Base-by-base conservation (phyloP, 2,797 vertebrate genomes). In the Hydrolagus colliei region DNA sequence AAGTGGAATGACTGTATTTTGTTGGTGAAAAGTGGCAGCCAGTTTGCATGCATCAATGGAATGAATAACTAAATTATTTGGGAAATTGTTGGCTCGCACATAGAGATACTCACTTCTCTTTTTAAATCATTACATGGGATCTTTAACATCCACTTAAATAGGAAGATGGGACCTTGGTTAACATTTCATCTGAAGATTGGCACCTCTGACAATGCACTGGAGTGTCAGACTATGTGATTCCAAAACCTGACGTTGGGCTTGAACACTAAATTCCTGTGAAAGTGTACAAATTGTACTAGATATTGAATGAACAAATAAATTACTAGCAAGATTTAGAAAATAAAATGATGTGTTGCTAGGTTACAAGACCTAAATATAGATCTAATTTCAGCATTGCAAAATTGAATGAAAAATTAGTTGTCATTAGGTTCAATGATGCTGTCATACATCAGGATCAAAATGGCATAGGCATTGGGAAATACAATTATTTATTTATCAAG, bases 371-470 rank as follows among this genome's bases (percentile, higher is more conserved):
- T 82, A 68, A 41, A 82, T 18, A 35, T 68, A 82, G 27, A 10
- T 20, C 10, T 12, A 68, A 32, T 65, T 65, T 63, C 27, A 11
- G 62, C 79, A 68, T 35, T 68, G 41, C 32, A 68, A 35, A 82
- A 82, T 68, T 27, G 41, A 82, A 82, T 82, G 79, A 32, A 82
- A 68, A 16, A 82, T 68, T 9, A 68, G 63, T 68, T 68, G 27
- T 32, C 2, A 5, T 68, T 82, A 76, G 74, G 14, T 18, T 73
- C 72, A 73, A 35, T 73, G n/a, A 67, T 52, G 41, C 41, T 52
- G 41, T 52, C 41, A 52, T 35, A 82, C 32, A 35, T 27, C 63
- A 68, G 63, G 63, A 68, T 68, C 14, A 82, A 68, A 68, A 82
- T 82, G 35, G 18, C 79, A 68, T 20, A 41, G 18, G 65, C 65